Evolutionary conservation across 2,888 invertebrate genomes (phyloP).

Genomic region (Apamea epomidion): DNA sequence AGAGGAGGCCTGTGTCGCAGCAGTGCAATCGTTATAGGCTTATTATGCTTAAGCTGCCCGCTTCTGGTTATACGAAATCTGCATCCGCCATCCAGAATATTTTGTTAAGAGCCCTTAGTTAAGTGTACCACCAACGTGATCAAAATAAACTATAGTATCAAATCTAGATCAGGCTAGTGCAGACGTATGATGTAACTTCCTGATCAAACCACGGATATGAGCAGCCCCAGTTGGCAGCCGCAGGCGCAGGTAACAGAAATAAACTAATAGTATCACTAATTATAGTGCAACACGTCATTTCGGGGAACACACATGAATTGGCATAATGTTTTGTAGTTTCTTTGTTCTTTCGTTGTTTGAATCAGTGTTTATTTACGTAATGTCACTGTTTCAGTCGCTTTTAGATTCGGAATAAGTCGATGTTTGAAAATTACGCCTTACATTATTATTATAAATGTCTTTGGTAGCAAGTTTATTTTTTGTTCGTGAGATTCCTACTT

Average conservation of each 20-base stretch:
- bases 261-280: slow-evolving; percentile 71
- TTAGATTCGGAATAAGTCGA: not conserved
- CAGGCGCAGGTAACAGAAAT: slow-evolving; percentile 72
- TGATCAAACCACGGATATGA: slow-evolving; percentile 70
- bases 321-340: slow-evolving; percentile 55
- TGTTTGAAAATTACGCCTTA: slow-evolving; percentile 19
- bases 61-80: not conserved
- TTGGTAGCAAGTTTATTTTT: slow-evolving; percentile 21
- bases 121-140: slow-evolving; percentile 11
- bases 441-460: slow-evolving; percentile 9
- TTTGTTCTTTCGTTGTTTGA: slow-evolving; percentile 49
- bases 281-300: slow-evolving; percentile 68
- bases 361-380: slow-evolving; percentile 54
- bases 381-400: slow-evolving; percentile 22
- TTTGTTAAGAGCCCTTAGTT: not conserved
- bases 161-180: slow-evolving; percentile 55
- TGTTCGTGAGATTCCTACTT: not conserved
- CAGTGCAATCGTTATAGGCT: no score
- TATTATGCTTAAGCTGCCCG: not conserved
- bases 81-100: not conserved
- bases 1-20: no score
- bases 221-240: slow-evolving; percentile 74
- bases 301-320: slow-evolving; percentile 66
- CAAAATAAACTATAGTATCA: slow-evolving; percentile 39
- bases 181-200: slow-evolving; percentile 79